Percentiles rank a stretch among this genome's conserved stretches.
phyloP scores from a whole-genome alignment of 2,113 vertebrate genomes.

The Cyanocitta stelleri region DNA sequence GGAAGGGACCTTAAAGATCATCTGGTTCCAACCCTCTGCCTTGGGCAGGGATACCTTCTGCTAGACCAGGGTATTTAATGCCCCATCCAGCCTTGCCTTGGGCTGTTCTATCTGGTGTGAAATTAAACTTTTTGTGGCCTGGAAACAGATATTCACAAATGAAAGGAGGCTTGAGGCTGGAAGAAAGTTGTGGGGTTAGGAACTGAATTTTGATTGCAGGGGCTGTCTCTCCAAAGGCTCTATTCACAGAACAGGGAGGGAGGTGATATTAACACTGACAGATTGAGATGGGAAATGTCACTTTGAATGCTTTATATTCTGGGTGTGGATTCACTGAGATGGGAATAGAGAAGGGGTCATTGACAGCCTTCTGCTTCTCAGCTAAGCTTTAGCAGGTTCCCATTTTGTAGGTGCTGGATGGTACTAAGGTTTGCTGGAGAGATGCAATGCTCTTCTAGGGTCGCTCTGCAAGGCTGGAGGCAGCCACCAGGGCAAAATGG shows the following conservation, averaged over 20 bases:
- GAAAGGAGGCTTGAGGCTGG: neutral
- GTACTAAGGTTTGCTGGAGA: neutral
- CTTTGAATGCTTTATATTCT: neutral
- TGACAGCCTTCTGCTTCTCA: neutral
- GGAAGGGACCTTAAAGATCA: neutral
- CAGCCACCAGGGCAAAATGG: neutral
- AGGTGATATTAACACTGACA: neutral
- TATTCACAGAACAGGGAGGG: neutral
- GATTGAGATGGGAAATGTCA: neutral
- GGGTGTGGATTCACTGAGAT: neutral
- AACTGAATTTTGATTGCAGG: neutral
- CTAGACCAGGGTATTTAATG: neutral
- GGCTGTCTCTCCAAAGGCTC: neutral
- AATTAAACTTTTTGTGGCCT: neutral
- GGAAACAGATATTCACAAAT: neutral
- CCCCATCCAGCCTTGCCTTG: neutral
- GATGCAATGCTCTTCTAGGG: fast-evolving
- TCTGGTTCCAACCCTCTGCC: neutral
- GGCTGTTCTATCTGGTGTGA: neutral
- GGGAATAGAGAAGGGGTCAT: neutral
- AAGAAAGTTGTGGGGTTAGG: neutral
- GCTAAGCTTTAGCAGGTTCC: neutral
- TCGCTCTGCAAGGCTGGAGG: neutral
- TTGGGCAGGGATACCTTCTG: neutral
- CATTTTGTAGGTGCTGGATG: neutral